These are phyloP conservation scores for Brachionus calyciflorus DNA, from an alignment of 1,140 invertebrate genomes.

Conservation along the genomic window DNA sequence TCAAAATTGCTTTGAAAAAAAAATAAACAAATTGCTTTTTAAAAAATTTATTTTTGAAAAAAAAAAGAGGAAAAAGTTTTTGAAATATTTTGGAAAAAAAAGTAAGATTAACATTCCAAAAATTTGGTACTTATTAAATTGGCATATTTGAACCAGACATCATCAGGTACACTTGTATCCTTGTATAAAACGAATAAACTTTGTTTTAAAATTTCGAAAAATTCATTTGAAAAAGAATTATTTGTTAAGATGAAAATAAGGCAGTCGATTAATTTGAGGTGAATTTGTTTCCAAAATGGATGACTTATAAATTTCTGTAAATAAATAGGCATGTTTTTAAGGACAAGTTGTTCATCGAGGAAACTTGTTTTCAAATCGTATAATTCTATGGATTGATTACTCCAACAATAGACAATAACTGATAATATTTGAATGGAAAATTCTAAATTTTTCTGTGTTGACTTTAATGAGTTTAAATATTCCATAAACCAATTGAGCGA, in stretches of 20 bases:
- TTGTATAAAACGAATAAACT: background rate
- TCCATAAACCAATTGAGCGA: slow-evolving; percentile 19
- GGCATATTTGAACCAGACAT: slow-evolving; percentile 17
- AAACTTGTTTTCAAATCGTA: background rate
- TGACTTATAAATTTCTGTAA: background rate
- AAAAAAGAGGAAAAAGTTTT: too few species aligned
- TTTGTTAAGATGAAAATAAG: slow-evolving; percentile 1
- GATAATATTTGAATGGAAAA: background rate
- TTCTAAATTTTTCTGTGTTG: background rate
- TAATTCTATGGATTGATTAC: background rate
- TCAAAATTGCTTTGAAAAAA: background rate
- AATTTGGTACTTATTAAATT: slow-evolving; percentile 12
- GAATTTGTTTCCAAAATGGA: slow-evolving; percentile 9
- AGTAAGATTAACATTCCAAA: slow-evolving; percentile 15
- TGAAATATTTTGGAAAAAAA: background rate
- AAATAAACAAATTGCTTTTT: too few species aligned
- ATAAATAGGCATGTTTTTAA: background rate
- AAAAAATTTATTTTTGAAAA: too few species aligned
- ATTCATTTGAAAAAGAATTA: background rate
- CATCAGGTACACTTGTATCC: background rate
- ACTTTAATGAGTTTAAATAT: background rate
- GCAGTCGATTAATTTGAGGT: background rate
- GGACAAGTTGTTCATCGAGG: background rate
- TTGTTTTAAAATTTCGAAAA: background rate
- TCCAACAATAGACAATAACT: background rate